Conservation (phyloP, 2,888 invertebrate species). For the Cryptus armator region DNA sequence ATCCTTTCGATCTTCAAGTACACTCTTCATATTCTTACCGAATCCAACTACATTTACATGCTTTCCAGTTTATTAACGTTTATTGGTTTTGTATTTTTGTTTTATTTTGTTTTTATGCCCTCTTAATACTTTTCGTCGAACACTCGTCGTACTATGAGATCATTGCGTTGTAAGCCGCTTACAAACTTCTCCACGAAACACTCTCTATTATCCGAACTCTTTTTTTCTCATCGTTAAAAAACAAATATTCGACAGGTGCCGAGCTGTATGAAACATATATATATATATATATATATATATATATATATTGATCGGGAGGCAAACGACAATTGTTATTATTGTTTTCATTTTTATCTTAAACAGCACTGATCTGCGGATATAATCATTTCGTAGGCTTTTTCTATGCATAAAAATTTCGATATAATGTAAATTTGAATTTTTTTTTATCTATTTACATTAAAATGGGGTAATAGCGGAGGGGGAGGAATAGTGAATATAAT, state of each 20-base stretch:
- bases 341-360: not conserved
- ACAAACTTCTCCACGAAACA: constrained; percentile 47
- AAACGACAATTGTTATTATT: not conserved
- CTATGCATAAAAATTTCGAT: constrained; percentile 45
- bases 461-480: too few relatives aligned
- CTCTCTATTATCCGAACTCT: constrained; percentile 1
- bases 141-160: constrained; percentile 62
- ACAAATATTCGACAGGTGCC: constrained; percentile 21
- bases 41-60: constrained; percentile 31
- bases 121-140: constrained; percentile 63
- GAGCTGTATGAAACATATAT: constrained; percentile 6
- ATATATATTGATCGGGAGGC: not conserved
- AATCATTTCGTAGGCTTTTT: constrained; percentile 50
- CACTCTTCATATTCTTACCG: constrained; percentile 37
- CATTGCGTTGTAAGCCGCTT: constrained; percentile 55
- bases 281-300: too few relatives aligned
- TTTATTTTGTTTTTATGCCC: constrained; percentile 47
- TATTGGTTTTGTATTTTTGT: constrained; percentile 2
- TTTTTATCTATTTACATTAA: constrained; percentile 53
- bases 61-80: constrained; percentile 3
- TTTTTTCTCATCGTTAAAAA: constrained; percentile 41
- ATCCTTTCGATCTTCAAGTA: constrained; percentile 44
- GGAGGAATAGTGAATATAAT: constrained; percentile 48
- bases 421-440: constrained; percentile 23
- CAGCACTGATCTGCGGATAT: constrained; percentile 12